These are phyloP conservation scores for Drosophila quinaria DNA, from an alignment of 2,888 invertebrate species.

Conservation along the genomic window DNA sequence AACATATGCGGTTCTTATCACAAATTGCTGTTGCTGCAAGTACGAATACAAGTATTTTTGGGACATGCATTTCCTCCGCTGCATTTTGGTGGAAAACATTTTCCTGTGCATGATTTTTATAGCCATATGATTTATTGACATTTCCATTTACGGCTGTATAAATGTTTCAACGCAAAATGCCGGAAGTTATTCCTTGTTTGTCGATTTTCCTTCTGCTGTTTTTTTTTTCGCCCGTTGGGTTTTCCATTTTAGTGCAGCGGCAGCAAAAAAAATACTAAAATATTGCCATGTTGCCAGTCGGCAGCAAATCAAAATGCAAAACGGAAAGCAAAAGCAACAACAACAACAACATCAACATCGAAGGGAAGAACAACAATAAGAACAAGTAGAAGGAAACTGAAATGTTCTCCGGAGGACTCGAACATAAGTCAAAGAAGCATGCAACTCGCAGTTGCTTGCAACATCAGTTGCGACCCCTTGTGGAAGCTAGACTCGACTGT, in stretches of 20 bases:
- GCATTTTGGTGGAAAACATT: slow-evolving; percentile 57
- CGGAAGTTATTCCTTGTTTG: slow-evolving; percentile 80
- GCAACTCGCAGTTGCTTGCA: slow-evolving; percentile 35
- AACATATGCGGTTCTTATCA: slow-evolving; percentile 42
- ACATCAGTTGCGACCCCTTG: slow-evolving; percentile 43
- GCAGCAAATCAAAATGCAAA: slow-evolving; percentile 77
- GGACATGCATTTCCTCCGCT: slow-evolving; percentile 47
- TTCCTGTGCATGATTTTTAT: slow-evolving; percentile 74
- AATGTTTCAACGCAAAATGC: slow-evolving; percentile 79
- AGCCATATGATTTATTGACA: slow-evolving; percentile 78
- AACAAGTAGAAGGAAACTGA: slow-evolving; percentile 40
- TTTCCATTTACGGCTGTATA: slow-evolving; percentile 80
- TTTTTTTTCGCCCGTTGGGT: slow-evolving; percentile 18
- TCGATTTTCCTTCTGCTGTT: slow-evolving; percentile 30
- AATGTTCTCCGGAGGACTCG: slow-evolving; percentile 54
- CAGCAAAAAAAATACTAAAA: slow-evolving; percentile 46
- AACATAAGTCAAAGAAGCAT: slow-evolving; percentile 70
- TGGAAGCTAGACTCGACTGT: slow-evolving; percentile 3
- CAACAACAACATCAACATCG: background rate
- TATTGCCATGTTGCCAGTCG: slow-evolving; percentile 52
- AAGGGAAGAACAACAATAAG: slow-evolving; percentile 22
- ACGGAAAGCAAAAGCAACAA: slow-evolving; percentile 53
- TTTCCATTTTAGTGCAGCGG: slow-evolving; percentile 24
- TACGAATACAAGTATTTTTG: slow-evolving; percentile 10
- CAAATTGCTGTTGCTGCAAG: slow-evolving; percentile 29